Evolutionary conservation across 2,797 vertebrate species (phyloP), one percentile per base, ranked within the genome.

Genomic region (Phoxinus dragarum): DNA sequence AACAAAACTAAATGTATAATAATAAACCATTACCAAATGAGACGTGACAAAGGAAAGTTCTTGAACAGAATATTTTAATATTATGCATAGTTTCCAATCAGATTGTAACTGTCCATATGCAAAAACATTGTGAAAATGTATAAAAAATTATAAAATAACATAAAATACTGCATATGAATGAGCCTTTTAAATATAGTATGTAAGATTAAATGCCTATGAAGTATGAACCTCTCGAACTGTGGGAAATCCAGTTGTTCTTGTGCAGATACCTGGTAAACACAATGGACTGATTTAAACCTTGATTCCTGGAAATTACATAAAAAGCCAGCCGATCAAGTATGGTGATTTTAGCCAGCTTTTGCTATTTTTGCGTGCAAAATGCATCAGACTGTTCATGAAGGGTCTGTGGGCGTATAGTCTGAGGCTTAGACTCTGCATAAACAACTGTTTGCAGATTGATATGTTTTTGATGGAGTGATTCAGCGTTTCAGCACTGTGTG

Each of bases 261-360:
- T 52, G 34, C 19, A 56, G 66, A 5, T 54, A 56, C 66, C 44
- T 52, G 64, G 47, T 64, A 12, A 52, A 34, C 64, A 27, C 36
- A 17, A 21, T 23, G 16, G 21, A 49, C 78, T 19, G 34, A 49
- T 81, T 23, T 14, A 59, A 81, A n/a, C 79, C 23, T 72, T 56
- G 11, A 42, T 81, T 71, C 49, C 34, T 82, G 47, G 80, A 72
- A 72, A 56, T 82, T 56, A 44, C 68, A 56, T 72, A 72, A 82
- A 82, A 82, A 72, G 49, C 80, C 66, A 52, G 17, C 38, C 7
- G 2, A 31, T 31, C n/a, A 79, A n/a, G 19, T 80, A 42, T 49
- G 40, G 4, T 80, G 78, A 23, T 47, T 80, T 49, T 47, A 68
- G 78, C 42, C 31, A 67, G 78, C 40, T 44, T 80, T 81, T 21